Conservation (phyloP, 1,140 invertebrate genomes). For the Scaptomyza hsui region DNA sequence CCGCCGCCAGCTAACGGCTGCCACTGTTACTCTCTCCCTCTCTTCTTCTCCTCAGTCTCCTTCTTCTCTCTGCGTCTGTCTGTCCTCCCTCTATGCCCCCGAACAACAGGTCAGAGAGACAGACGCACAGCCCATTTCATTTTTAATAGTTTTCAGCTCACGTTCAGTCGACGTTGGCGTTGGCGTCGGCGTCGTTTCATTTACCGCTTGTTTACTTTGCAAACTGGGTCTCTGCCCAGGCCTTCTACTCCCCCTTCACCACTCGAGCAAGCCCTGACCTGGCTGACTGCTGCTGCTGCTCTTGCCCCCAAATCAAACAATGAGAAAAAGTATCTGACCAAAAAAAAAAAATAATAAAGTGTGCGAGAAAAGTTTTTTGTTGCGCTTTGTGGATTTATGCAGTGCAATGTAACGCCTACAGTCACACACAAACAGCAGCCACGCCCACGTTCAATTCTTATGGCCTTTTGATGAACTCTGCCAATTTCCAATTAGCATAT, state of each 20-base stretch:
- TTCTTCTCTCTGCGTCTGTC: constrained; percentile 12
- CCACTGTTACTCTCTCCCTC: constrained; percentile 20
- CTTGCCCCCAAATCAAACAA: constrained; percentile 66
- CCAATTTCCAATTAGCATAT: constrained; percentile 43
- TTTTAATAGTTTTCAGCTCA: constrained; percentile 77
- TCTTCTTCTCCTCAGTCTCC: too few species aligned
- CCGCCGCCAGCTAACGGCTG: constrained; percentile 44
- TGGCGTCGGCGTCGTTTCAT: constrained; percentile 67
- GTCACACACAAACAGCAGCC: constrained; percentile 29
- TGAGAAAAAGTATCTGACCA: constrained; percentile 8
- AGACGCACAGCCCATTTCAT: constrained; percentile 61
- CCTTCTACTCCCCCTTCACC: background rate
- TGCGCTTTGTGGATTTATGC: constrained; percentile 64
- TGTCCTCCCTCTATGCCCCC: background rate
- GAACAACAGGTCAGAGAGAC: background rate
- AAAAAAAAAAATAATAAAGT: constrained; percentile 6
- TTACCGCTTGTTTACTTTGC: constrained; percentile 76
- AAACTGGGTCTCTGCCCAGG: constrained; percentile 61
- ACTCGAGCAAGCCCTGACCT: too few species aligned
- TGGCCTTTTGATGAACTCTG: constrained; percentile 43
- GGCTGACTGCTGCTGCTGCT: background rate
- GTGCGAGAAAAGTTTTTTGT: constrained; percentile 22
- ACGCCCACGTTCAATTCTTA: constrained; percentile 18
- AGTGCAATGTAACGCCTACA: constrained; percentile 14
- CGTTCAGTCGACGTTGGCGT: constrained; percentile 16